These are phyloP conservation scores for Onychomys arenicola DNA, from an alignment of 2,797 vertebrate species.

Conservation along the genomic window DNA sequence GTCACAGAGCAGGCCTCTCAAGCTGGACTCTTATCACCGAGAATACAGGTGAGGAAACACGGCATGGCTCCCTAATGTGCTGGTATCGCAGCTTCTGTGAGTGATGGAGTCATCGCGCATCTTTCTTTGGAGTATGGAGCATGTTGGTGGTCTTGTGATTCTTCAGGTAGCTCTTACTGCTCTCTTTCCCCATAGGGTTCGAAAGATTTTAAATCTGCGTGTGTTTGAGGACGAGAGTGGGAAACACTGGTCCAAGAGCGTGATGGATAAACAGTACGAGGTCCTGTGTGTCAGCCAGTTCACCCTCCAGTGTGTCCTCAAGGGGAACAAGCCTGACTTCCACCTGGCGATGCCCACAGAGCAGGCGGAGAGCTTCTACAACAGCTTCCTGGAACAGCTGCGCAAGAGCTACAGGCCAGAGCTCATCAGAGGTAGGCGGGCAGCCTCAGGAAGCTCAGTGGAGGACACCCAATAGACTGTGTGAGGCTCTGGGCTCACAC, in stretches of 20 bases:
- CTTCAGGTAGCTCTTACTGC: not conserved
- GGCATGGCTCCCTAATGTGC: not conserved
- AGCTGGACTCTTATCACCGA: not conserved
- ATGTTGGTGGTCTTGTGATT: not conserved
- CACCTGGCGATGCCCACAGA: conserved; percentile 96
- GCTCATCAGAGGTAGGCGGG: conserved; percentile 93
- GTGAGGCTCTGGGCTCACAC: not conserved
- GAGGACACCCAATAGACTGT: not conserved
- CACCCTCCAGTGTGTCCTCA: conserved; percentile 96
- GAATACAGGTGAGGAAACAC: not conserved
- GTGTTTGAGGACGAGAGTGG: conserved; percentile 96
- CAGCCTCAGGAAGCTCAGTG: too few species aligned
- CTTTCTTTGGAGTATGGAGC: not conserved
- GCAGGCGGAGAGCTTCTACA: conserved; percentile 94
- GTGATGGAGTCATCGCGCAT: not conserved
- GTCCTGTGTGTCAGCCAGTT: conserved; percentile 98
- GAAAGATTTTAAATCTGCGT: conserved; percentile 97
- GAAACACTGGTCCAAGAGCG: conserved; percentile 95
- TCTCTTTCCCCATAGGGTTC: conserved; percentile 88
- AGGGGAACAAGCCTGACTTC: conserved; percentile 98
- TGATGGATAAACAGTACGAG: conserved; percentile 95
- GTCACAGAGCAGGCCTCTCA: not conserved
- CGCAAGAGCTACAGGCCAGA: conserved; percentile 94
- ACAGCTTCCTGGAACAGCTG: conserved; percentile 94
- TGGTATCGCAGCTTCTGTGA: not conserved